phyloP scores from a whole-genome alignment of 2,888 invertebrate genomes.

The Malacosoma neustria region DNA sequence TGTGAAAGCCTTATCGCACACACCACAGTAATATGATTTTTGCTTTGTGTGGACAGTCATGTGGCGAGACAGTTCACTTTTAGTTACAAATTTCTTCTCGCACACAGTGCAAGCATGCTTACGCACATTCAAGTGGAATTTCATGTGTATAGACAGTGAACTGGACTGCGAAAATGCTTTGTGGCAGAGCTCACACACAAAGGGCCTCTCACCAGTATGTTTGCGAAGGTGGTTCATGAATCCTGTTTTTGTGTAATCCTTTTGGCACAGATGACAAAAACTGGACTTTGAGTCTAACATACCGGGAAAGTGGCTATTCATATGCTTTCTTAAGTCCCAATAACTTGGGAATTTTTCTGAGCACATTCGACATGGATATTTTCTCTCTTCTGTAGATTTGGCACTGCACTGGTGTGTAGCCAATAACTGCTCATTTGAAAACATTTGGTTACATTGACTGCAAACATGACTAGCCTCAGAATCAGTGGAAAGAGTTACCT shows the following conservation, averaged over 20 bases:
- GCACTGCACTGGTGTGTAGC: constrained; percentile 59
- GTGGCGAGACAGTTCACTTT: constrained; percentile 71
- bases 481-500: constrained; percentile 68
- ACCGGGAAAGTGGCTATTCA: constrained; percentile 67
- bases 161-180: constrained; percentile 71
- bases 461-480: constrained; percentile 69
- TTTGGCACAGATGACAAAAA: constrained; percentile 71
- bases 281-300: constrained; percentile 71
- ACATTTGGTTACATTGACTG: constrained; percentile 67
- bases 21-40: constrained; percentile 70
- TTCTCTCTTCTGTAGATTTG: constrained; percentile 63
- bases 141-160: constrained; percentile 71
- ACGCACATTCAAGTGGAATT: constrained; percentile 68
- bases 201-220: constrained; percentile 68
- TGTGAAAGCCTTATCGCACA: constrained; percentile 71
- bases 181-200: constrained; percentile 69
- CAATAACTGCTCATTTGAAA: constrained; percentile 58
- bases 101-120: constrained; percentile 71
- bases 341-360: constrained; percentile 67
- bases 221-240: constrained; percentile 71
- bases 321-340: constrained; percentile 68
- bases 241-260: constrained; percentile 70
- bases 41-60: constrained; percentile 73
- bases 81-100: constrained; percentile 72
- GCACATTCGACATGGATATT: constrained; percentile 69